These are phyloP conservation scores for Amphibalanus amphitrite DNA, from an alignment of 1,140 invertebrate species.

Conservation along the genomic window DNA sequence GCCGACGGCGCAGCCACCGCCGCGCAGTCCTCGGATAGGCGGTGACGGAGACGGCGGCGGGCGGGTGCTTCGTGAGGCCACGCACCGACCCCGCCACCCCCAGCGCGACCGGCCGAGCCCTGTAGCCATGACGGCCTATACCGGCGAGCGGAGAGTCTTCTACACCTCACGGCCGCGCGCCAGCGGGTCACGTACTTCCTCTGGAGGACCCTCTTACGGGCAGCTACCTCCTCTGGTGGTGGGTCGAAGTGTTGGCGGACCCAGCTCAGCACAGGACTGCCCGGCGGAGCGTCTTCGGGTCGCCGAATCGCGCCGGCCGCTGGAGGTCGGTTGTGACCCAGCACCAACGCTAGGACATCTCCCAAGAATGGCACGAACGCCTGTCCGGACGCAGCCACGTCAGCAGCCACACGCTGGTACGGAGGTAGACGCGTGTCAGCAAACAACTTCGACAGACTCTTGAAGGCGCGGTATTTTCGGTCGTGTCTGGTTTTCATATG, in stretches of 20 bases:
- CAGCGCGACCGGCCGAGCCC: no score
- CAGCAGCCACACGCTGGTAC: neutral
- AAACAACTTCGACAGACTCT: neutral
- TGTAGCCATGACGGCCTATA: neutral
- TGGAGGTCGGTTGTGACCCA: neutral
- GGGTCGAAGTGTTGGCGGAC: neutral
- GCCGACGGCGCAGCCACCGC: neutral
- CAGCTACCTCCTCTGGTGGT: neutral
- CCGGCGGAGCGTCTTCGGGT: no score
- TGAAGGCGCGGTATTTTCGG: slow-evolving; percentile 27
- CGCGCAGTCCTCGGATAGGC: neutral
- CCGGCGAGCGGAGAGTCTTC: neutral
- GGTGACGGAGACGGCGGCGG: neutral
- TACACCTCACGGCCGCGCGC: neutral
- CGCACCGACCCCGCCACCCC: no score
- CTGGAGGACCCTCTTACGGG: neutral
- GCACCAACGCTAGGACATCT: neutral
- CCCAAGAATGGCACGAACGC: neutral
- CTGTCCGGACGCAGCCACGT: neutral
- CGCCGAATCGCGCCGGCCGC: no score
- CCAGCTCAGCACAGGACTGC: neutral
- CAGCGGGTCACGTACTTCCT: neutral
- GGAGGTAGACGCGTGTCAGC: neutral
- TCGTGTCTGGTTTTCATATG: slow-evolving; percentile 32
- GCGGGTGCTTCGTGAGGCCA: neutral